Conservation (phyloP, 2,888 invertebrate species). For the Drosophila atroscutellata region DNA sequence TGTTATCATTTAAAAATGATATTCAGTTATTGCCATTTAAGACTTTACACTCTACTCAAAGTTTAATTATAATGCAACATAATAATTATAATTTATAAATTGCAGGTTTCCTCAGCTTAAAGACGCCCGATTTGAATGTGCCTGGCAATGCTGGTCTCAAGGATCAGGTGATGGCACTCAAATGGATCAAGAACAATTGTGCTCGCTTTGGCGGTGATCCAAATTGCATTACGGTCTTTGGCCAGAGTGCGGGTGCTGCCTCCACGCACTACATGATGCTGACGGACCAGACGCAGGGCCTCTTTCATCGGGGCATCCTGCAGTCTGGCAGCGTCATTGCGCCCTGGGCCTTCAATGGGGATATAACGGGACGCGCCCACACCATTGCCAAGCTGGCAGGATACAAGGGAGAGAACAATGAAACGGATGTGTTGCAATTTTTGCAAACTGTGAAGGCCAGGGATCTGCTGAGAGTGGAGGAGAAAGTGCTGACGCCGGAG, state of each 20-base stretch:
- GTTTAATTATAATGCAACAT: background rate
- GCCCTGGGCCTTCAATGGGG: slow-evolving; percentile 75
- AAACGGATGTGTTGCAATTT: slow-evolving; percentile 82
- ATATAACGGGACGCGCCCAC: slow-evolving; percentile 68
- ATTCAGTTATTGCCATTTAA: background rate
- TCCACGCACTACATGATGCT: slow-evolving; percentile 85
- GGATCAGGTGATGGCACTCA: slow-evolving; percentile 86
- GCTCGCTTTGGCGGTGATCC: slow-evolving; percentile 86
- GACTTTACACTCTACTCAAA: background rate
- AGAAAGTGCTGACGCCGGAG: slow-evolving; percentile 73
- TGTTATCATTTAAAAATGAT: background rate
- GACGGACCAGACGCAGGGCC: slow-evolving; percentile 85
- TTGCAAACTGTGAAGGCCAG: slow-evolving; percentile 78
- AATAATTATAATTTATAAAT: background rate
- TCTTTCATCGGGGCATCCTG: slow-evolving; percentile 83
- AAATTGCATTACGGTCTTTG: slow-evolving; percentile 86
- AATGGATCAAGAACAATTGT: slow-evolving; percentile 86
- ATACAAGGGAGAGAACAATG: slow-evolving; percentile 83
- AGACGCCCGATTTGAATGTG: slow-evolving; percentile 84
- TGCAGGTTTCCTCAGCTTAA: slow-evolving; percentile 85
- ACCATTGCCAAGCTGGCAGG: slow-evolving; percentile 81
- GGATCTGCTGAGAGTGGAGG: slow-evolving; percentile 79
- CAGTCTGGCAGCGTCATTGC: slow-evolving; percentile 81
- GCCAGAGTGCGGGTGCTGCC: slow-evolving; percentile 86
- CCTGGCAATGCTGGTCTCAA: slow-evolving; percentile 87